These are phyloP conservation scores for Himalopsyche japonica DNA, from an alignment of 2,888 invertebrate species.

Conservation along the genomic window DNA sequence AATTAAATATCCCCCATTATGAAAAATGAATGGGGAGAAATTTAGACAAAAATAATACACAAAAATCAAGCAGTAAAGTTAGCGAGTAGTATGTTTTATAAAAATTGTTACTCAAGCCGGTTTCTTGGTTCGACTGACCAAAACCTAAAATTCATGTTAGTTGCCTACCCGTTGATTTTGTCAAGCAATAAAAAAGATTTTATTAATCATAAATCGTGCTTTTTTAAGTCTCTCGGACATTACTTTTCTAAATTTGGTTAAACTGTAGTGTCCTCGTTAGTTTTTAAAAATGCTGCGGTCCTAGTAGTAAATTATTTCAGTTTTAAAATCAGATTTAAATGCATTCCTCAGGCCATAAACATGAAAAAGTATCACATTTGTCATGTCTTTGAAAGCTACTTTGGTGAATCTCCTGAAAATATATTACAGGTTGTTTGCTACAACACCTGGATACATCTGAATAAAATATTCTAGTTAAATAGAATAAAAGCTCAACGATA, in stretches of 20 bases:
- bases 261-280: constrained; percentile 38
- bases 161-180: constrained; percentile 12
- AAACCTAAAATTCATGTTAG: background rate
- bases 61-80: background rate
- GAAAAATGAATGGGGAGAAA: too few relatives aligned
- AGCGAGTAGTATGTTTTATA: background rate
- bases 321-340: constrained; percentile 36
- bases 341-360: constrained; percentile 21
- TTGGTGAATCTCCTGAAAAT: background rate
- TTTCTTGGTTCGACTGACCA: background rate
- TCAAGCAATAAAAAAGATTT: constrained; percentile 30
- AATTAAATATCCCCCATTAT: too few relatives aligned
- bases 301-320: constrained; percentile 36
- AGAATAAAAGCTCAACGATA: too few relatives aligned
- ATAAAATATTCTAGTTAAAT: too few relatives aligned
- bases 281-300: constrained; percentile 31
- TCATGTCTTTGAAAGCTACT: background rate
- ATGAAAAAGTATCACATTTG: constrained; percentile 2
- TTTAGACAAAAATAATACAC: too few relatives aligned
- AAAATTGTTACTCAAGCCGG: background rate
- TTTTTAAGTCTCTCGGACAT: background rate
- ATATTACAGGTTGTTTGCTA: background rate
- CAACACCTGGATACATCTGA: too few relatives aligned
- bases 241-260: constrained; percentile 25
- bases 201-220: constrained; percentile 38